Evolutionary conservation across 2,113 vertebrate genomes (phyloP), one percentile per base, ranked within the genome.

Genomic region (Rhizomys pruinosus): DNA sequence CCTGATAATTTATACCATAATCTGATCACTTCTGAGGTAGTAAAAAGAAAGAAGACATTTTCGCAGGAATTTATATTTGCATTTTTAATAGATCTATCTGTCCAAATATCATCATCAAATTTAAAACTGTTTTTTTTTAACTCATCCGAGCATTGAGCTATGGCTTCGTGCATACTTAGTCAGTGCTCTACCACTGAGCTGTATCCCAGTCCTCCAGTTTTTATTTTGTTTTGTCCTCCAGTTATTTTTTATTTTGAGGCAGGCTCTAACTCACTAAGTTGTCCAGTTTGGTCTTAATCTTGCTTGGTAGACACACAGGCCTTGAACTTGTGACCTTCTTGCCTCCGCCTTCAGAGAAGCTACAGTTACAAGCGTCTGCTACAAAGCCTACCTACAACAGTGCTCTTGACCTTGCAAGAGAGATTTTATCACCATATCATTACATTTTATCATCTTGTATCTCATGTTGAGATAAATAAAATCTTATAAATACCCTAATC

Each of bases 11-110:
- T 90, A 66, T 39, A 29, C 44, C 9, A 17, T 78, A 69, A 78
- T 92, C 79, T 93, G 59, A 93, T 95, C 74, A 89, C 92, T 96
- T 97, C 88, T 95, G 90, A 92, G 89, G 74, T 85, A 95, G 57
- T 87, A 25, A 57, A 87, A 69, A 96, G 96, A 91, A 94, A 64
- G 97, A 97, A 96, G 11, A 0, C 20, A 82, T 97, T 91, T 94
- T 96, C 90, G 52, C 69, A 66, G 3, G 1, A 95, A 78, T 86
- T 93, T 79, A 77, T 47, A 63, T 85, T 89, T 96, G 55, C 39
- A 59, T 86, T 94, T 37, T 86, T 23, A 89, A 88, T 66, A 42
- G 25, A 61, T 92, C 55, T 82, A 17, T 57, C 32, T 89, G 37
- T 86, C 95, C n/a, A 91, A 86, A 88, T 42, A 15, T 63, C 32